A percentile compares a stretch with the other conserved stretches of the same genome.
phyloP scores from a whole-genome alignment of 2,888 invertebrate genomes.

The Palloptera scutellata region DNA sequence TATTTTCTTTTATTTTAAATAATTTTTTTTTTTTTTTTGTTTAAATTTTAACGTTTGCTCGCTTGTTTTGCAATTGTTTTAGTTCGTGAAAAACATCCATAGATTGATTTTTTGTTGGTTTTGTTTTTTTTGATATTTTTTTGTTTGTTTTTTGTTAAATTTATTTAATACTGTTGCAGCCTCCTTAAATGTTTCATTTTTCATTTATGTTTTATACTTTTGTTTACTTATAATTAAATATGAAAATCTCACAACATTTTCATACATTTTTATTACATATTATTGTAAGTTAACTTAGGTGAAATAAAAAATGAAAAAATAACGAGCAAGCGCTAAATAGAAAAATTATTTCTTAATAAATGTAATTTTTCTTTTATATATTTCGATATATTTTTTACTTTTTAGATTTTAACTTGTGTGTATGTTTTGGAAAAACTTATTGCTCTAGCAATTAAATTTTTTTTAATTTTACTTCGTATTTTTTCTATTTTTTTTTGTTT shows the following conservation, averaged over 20 bases:
- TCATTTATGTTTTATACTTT: constrained; percentile 35
- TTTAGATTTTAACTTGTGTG: too few relatives aligned
- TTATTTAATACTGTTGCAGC: constrained; percentile 58
- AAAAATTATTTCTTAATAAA: constrained; percentile 18
- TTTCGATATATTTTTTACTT: too few relatives aligned
- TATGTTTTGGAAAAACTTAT: too few relatives aligned
- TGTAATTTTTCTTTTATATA: not conserved
- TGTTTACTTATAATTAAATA: not conserved
- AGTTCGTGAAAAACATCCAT: constrained; percentile 6
- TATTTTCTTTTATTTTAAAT: not conserved
- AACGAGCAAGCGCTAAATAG: constrained; percentile 31
- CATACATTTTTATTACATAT: not conserved
- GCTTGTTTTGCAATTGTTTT: constrained; percentile 28
- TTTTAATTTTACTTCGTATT: constrained; percentile 22
- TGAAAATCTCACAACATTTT: not conserved
- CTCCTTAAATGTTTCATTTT: constrained; percentile 44
- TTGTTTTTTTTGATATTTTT: constrained; percentile 29
- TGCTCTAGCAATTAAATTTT: constrained; percentile 1
- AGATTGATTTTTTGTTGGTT: constrained; percentile 33
- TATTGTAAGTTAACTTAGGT: not conserved
- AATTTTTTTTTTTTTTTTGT: constrained; percentile 6
- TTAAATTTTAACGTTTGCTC: constrained; percentile 12
- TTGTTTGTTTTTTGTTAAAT: too few relatives aligned
- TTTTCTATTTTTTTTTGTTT: too few relatives aligned
- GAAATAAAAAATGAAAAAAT: constrained; percentile 27